Base-by-base conservation (phyloP, 35 echinoderm and acorn worm genomes). In the Chiridota heheva region DNA sequence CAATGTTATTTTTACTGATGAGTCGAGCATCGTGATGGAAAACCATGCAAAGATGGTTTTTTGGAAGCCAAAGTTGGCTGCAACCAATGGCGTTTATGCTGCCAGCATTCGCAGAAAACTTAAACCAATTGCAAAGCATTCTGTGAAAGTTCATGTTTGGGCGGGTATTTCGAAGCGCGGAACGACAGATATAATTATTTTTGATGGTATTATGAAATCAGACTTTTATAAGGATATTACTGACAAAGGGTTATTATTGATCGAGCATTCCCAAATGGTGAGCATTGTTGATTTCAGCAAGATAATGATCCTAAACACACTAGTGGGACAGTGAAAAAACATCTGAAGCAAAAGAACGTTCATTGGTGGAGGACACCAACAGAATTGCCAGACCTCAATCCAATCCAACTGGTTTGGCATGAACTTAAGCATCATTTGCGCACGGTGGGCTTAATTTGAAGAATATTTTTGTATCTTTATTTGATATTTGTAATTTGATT, bases 241-340 rank as follows among this genome's bases (percentile, higher is more conserved):
- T 22, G 48, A 53, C 48, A 22, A 53, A 13, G 48, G 10, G 10
- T 22, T 53, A 13, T 53, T 53, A 22, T 53, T 22, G 48, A 53
- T 10, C 10, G 22, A 22, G 48, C 48, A 10, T 53, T 53, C 48
- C 48, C 48, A 10, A 53, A 53, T 39, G 32, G 22, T 0, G 35
- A 20, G n/a, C 36, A 36, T 20, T 70, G 30, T 65, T 0, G 71
- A 0, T 47, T 86, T 1, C 46, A 76, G 2, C 72, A 86, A 29
- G 84, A 87, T 40, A 87, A 87, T 66, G 73, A 87, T 29, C 85
- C 85, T 2, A 79, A 87, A 69, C 84, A 80, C 28, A 59, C 73
- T 1, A 79, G 73, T 20, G 42, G 44, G 17, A 42, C 37, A 24
- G 59, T 69, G 15, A 79, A 57, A 32, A 27, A 61, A 32, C 58